A percentile compares a stretch with the other conserved stretches of the same genome.
These are phyloP conservation scores for Caenorhabditis tropicalis DNA, from an alignment of 1,140 invertebrate genomes.

Conservation along the genomic window DNA sequence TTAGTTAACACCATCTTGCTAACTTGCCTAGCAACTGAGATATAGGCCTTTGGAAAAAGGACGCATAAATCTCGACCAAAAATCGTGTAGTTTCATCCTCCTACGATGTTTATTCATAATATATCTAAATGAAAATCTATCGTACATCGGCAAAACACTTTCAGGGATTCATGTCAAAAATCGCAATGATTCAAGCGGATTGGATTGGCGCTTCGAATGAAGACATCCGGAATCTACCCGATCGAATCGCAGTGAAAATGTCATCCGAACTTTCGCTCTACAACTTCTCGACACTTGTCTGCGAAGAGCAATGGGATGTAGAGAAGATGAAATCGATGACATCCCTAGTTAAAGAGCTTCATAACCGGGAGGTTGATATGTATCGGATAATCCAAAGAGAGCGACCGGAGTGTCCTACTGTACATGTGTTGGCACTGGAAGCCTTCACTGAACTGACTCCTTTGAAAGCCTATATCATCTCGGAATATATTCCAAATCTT, in stretches of 20 bases:
- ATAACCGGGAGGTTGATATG: constrained; percentile 14
- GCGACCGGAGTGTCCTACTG: background rate
- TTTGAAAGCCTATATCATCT: constrained; percentile 6
- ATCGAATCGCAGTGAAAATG: constrained; percentile 16
- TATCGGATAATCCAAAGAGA: background rate
- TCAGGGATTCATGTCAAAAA: constrained; percentile 29
- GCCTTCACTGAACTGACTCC: background rate
- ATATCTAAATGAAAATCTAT: no score
- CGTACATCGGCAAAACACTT: background rate
- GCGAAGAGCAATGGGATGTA: background rate
- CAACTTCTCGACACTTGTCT: background rate
- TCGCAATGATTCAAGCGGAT: constrained; percentile 16
- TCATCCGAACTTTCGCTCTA: constrained; percentile 6
- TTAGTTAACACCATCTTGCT: no score
- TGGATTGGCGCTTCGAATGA: background rate
- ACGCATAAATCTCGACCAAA: no score
- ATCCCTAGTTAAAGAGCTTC: background rate
- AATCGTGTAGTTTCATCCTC: no score
- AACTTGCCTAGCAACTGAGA: no score
- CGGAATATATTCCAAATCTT: constrained; percentile 17
- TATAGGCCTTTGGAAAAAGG: no score
- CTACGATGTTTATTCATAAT: no score
- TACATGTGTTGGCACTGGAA: background rate
- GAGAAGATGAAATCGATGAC: constrained; percentile 27
- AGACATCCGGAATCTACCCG: background rate